Percentiles rank a stretch among this genome's conserved stretches.
phyloP scores from a whole-genome alignment of 2,113 vertebrate species.

The Collichthys lucidus region DNA sequence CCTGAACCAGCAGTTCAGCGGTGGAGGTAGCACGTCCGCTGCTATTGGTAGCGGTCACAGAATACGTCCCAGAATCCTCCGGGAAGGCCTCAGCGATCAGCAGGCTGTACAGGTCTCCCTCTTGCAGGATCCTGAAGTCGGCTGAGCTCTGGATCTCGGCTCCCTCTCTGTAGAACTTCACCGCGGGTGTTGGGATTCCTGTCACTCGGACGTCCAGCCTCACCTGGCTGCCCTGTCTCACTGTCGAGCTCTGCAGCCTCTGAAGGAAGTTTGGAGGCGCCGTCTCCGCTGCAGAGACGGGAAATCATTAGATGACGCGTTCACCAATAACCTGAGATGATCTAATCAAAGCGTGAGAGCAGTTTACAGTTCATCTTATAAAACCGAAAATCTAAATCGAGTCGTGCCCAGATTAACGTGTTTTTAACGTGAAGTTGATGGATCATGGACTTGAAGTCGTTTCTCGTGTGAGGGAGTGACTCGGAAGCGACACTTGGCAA shows the following conservation, averaged over 20 bases:
- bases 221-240: constrained; percentile 96
- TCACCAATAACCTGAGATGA: not conserved
- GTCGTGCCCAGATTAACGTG: too few relatives aligned
- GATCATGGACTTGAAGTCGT: too few relatives aligned
- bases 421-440: too few relatives aligned
- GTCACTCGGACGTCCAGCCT: constrained; percentile 93
- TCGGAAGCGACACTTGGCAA: too few relatives aligned
- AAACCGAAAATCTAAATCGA: too few relatives aligned
- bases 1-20: constrained; percentile 95
- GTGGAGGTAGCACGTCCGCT: constrained; percentile 97
- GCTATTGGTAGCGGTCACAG: constrained; percentile 95
- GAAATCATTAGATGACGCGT: not conserved
- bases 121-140: constrained; percentile 96
- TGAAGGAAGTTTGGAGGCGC: constrained; percentile 95
- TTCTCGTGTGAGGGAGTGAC: too few relatives aligned
- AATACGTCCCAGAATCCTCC: constrained; percentile 98
- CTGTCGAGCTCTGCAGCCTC: constrained; percentile 94
- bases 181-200: constrained; percentile 97
- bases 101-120: constrained; percentile 96
- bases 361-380: too few relatives aligned
- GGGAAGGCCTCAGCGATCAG: constrained; percentile 95
- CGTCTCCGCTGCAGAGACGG: constrained; percentile 86
- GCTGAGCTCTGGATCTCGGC: constrained; percentile 98
- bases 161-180: constrained; percentile 98
- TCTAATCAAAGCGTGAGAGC: too few relatives aligned